Percentiles rank a stretch among this genome's conserved stretches.
phyloP scores from a whole-genome alignment of 2,888 invertebrate genomes.

The Caenorhabditis angaria region DNA sequence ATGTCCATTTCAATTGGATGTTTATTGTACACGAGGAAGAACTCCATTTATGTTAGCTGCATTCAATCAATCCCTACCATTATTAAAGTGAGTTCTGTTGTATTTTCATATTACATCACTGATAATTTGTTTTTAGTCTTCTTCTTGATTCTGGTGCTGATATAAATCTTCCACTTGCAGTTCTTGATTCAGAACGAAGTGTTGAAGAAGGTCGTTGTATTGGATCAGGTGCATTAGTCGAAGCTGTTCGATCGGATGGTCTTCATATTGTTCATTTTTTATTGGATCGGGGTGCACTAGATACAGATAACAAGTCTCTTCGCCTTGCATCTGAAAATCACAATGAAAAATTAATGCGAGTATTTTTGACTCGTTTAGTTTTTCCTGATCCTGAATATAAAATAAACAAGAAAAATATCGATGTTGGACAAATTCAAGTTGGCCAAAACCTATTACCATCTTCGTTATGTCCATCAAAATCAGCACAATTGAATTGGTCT shows the following conservation, averaged over 20 bases:
- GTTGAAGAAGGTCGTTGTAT: constrained; percentile 62
- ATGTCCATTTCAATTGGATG: constrained; percentile 66
- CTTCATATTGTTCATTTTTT: constrained; percentile 81
- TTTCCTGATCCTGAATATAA: constrained; percentile 87
- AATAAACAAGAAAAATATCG: constrained; percentile 87
- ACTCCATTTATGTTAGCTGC: constrained; percentile 70
- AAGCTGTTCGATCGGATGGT: constrained; percentile 80
- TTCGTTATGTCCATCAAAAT: constrained; percentile 80
- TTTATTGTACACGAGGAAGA: constrained; percentile 63
- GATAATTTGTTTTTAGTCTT: constrained; percentile 72
- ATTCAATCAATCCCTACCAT: constrained; percentile 47
- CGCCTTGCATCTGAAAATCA: constrained; percentile 61
- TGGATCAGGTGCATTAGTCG: constrained; percentile 77
- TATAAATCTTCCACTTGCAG: constrained; percentile 80
- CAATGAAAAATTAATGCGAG: constrained; percentile 57
- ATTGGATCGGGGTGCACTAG: constrained; percentile 84
- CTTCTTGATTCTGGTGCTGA: constrained; percentile 81
- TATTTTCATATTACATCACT: not conserved
- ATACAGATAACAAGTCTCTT: constrained; percentile 86
- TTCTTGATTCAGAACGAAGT: constrained; percentile 72
- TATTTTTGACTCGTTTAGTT: constrained; percentile 61
- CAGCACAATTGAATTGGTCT: constrained; percentile 90
- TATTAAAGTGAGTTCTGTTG: constrained; percentile 41
- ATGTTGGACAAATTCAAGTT: constrained; percentile 76
- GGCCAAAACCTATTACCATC: constrained; percentile 59